Base-by-base conservation (phyloP, 2,113 vertebrate species). In the Gila orcuttii region DNA sequence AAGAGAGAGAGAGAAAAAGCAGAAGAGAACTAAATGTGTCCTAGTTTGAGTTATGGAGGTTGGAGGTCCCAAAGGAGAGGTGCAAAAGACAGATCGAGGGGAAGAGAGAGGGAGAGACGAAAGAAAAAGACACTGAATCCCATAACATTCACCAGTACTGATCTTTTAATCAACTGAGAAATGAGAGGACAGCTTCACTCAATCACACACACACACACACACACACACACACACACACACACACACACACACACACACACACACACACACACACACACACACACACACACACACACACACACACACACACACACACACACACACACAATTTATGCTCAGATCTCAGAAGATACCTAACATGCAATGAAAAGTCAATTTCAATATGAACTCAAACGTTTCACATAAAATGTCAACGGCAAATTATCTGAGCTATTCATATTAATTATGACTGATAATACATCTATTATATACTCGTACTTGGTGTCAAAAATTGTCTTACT, bases 1-100 rank as follows among this genome's bases (percentile, higher is more conserved):
- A 76, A 36, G 84, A 91, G 31, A 73, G 84, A 82, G 59, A 68
- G 77, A 57, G 85, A 50, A 87, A 73, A 1, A 39, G 39, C 6
- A 39, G 39, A 39, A 39, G 84, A 82, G 86, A 87, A 80, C 83
- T 25, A 50, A 86, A 66, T 76, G 83, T 92, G 92, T 73, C 90
- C 90, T 89, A 91, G 89, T 93, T 92, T 89, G 91, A 90, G 90
- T 89, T 73, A 89, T 89, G 85, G 85, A 78, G 64, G 77, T 42
- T 85, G 89, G 73, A 50, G 77, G 19, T 90, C 87, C 87, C 88
- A 68, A 50, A 88, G 88, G 89, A 87, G 36, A 66, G 25, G 50
- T 17, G 68, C 12, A 77, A 82, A 73, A 82, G 80, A 85, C 47
- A 33, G 39, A 62, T 9, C 19, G 60, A 86, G 71, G 57, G 62